A percentile compares a stretch with the other conserved stretches of the same genome.
Conservation (phyloP, 1,140 invertebrate species). For the Drosophila mojavensis region DNA sequence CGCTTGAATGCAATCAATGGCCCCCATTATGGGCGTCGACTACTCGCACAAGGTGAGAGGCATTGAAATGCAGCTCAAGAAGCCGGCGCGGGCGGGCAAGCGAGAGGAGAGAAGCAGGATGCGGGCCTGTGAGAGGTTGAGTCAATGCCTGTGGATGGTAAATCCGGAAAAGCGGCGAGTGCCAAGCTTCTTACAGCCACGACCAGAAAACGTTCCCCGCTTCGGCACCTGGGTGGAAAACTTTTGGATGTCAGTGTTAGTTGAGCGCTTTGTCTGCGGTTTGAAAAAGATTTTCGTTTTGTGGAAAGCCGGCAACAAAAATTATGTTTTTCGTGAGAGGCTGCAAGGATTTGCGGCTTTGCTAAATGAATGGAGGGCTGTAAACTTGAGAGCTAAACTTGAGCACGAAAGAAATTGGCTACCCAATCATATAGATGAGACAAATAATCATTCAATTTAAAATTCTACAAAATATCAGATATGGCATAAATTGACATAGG, state of each 20-base stretch:
- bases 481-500: no score
- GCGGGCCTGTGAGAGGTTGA: slow-evolving; percentile 8
- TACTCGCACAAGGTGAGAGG: slow-evolving; percentile 48
- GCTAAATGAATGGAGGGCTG: not conserved
- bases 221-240: slow-evolving; percentile 37
- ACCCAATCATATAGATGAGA: not conserved
- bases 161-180: slow-evolving; percentile 13
- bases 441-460: not conserved
- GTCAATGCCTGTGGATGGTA: slow-evolving; percentile 35
- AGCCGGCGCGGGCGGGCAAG: slow-evolving; percentile 12
- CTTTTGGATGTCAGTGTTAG: slow-evolving; percentile 44
- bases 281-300: slow-evolving; percentile 66
- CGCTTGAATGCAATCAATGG: slow-evolving; percentile 28
- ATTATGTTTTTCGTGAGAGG: slow-evolving; percentile 21
- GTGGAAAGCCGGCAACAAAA: slow-evolving; percentile 50
- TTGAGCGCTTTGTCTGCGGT: slow-evolving; percentile 50
- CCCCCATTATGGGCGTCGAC: slow-evolving; percentile 44
- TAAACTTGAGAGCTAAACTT: no score
- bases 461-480: no score
- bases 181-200: slow-evolving; percentile 8
- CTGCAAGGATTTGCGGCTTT: not conserved
- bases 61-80: slow-evolving; percentile 60
- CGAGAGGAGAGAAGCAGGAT: not conserved
- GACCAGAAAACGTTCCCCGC: slow-evolving; percentile 6
- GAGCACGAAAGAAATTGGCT: no score